phyloP scores from a whole-genome alignment of 1,140 invertebrate species.

The Argopecten irradians region DNA sequence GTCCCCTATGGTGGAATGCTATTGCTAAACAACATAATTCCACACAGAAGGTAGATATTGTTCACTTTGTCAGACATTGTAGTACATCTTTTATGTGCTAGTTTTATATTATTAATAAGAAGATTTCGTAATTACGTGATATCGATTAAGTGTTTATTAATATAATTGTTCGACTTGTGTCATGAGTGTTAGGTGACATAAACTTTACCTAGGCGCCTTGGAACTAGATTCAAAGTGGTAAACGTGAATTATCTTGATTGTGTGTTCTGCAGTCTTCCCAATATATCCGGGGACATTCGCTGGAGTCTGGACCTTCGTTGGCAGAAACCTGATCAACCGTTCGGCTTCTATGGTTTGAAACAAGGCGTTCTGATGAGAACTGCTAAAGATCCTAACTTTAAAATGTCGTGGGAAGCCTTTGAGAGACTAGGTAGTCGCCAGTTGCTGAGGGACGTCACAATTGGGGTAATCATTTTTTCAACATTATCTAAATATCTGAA shows the following conservation, averaged over 20 bases:
- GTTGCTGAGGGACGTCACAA: neutral
- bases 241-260: too few species aligned
- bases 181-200: too few species aligned
- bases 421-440: slow-evolving; percentile 52
- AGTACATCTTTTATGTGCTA: too few species aligned
- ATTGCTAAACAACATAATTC: slow-evolving; percentile 66
- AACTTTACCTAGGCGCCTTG: too few species aligned
- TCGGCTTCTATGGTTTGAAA: slow-evolving; percentile 69
- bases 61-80: too few species aligned
- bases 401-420: slow-evolving; percentile 67
- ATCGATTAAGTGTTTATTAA: too few species aligned
- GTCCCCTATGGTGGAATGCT: slow-evolving; percentile 65
- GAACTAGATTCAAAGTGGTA: too few species aligned
- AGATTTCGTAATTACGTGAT: too few species aligned
- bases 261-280: slow-evolving; percentile 58
- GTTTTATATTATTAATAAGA: too few species aligned
- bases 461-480: neutral
- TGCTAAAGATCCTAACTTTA: slow-evolving; percentile 55
- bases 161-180: too few species aligned
- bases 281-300: slow-evolving; percentile 65
- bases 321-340: slow-evolving; percentile 63
- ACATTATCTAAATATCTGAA: too few species aligned
- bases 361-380: slow-evolving; percentile 64
- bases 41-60: slow-evolving; percentile 68
- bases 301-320: slow-evolving; percentile 73